These are phyloP conservation scores for Amblyopsis hoosieri DNA, from an alignment of 2,797 vertebrate genomes.

Conservation along the genomic window DNA sequence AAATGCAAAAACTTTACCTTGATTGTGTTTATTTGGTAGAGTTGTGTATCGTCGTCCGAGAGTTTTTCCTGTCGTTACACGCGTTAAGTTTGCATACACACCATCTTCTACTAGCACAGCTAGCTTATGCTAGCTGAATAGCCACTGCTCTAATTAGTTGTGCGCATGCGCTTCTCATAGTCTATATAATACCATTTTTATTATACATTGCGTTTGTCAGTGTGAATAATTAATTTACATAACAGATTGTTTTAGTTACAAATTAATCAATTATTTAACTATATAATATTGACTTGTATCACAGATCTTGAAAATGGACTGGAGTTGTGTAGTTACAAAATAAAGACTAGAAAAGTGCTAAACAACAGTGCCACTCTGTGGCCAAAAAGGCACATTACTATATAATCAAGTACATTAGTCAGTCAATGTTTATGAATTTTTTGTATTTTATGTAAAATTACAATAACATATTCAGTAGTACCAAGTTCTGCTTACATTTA, in stretches of 20 bases:
- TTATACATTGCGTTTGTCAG: not conserved
- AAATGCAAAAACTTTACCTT: conserved; percentile 15
- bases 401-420: not conserved
- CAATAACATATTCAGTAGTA: conserved; percentile 24
- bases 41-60: not conserved
- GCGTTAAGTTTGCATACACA: conserved; percentile 6
- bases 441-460: conserved; percentile 45
- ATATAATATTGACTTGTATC: too few species aligned
- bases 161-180: conserved; percentile 24
- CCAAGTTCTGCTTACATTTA: not conserved
- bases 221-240: not conserved
- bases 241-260: too few species aligned
- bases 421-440: too few species aligned
- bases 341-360: not conserved
- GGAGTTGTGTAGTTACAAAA: not conserved
- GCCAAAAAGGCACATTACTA: not conserved
- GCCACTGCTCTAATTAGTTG: not conserved
- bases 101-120: not conserved
- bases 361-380: conserved; percentile 13
- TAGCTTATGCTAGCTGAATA: conserved; percentile 23
- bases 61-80: conserved; percentile 12
- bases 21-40: not conserved
- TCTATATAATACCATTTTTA: not conserved
- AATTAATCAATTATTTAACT: too few species aligned
- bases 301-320: not conserved